Evolutionary conservation across 2,797 vertebrate species (phyloP), one percentile per base, ranked within the genome.

Genomic region (Rousettus madagascariensis): DNA sequence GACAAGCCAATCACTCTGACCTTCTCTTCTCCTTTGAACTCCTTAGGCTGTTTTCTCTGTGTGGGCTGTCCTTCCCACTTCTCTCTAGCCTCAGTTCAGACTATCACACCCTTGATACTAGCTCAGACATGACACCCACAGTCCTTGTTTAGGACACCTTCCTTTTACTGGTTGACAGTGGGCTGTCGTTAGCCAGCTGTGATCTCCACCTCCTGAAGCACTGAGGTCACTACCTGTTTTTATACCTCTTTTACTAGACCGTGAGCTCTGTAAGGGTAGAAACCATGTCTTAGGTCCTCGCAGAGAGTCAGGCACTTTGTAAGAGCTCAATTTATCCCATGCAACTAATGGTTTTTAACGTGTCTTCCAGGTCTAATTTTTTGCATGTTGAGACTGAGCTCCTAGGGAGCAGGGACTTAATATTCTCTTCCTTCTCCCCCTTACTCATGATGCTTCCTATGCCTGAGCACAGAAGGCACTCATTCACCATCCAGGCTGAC

Each of bases 191-290:
- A 87, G 65, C 71, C 46, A 51, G 19, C 28, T 68, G 38, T 57
- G 57, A 24, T 46, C 72, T 90, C 59, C 17, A 13, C 30, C 41
- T 90, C 53, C 59, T 51, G 55, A 41, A 78, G 72, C n/a, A 63
- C n/a, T 69, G 38, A 15, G 22, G 17, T 63, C 7, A 12, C 72
- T 59, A 46, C 68, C 51, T 68, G 10, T 74, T 80, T 91, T 79
- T 86, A 80, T 51, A 36, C 38, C 53, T 88, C 15, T 96, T 90
- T 95, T 66, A 74, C 10, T 41, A 93, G 72, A 59, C 30, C n/a
- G 15, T 13, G 55, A 46, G 13, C 26, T 79, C 41, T 28, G 41
- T 79, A 69, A 82, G 51, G 69, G 49, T 53, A 63, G 51, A 77
- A 92, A 93, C 20, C 57, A n/a, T 46, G 28, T 66, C 55, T 86